Percentiles rank a stretch among this genome's conserved stretches.
These are phyloP conservation scores for Cheirogaleus major DNA, from an alignment of 2,797 vertebrate species.

Conservation along the genomic window DNA sequence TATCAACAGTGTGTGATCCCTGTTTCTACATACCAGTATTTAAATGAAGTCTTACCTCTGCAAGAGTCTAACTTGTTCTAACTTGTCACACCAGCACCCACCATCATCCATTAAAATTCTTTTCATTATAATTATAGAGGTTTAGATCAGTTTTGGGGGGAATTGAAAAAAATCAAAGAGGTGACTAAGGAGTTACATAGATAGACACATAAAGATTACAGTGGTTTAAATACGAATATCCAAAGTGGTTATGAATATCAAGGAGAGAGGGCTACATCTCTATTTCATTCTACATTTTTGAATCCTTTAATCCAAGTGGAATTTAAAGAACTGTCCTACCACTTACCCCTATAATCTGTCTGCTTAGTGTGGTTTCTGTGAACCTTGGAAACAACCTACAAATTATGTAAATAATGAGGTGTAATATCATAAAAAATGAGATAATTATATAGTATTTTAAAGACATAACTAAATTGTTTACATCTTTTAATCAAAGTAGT, in stretches of 20 bases:
- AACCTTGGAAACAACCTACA: constrained; percentile 74
- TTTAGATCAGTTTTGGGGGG: not conserved
- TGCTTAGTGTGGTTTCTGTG: constrained; percentile 62
- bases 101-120: constrained; percentile 40
- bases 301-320: constrained; percentile 73
- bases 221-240: constrained; percentile 37
- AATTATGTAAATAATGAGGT: constrained; percentile 82
- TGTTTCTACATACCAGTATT: not conserved
- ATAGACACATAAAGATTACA: constrained; percentile 29
- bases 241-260: constrained; percentile 36
- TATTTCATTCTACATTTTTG: constrained; percentile 39
- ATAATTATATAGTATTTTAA: constrained; percentile 80
- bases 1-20: not conserved
- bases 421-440: constrained; percentile 78
- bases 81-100: not conserved
- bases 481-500: constrained; percentile 81
- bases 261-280: constrained; percentile 39
- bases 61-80: not conserved
- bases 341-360: constrained; percentile 69
- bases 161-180: constrained; percentile 57
- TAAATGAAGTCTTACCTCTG: not conserved
- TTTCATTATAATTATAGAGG: constrained; percentile 36
- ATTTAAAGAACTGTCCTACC: constrained; percentile 75
- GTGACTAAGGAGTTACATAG: constrained; percentile 54
- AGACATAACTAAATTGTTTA: constrained; percentile 78